Base-by-base conservation (phyloP, 1,140 invertebrate species). In the Zophobas atratus region DNA sequence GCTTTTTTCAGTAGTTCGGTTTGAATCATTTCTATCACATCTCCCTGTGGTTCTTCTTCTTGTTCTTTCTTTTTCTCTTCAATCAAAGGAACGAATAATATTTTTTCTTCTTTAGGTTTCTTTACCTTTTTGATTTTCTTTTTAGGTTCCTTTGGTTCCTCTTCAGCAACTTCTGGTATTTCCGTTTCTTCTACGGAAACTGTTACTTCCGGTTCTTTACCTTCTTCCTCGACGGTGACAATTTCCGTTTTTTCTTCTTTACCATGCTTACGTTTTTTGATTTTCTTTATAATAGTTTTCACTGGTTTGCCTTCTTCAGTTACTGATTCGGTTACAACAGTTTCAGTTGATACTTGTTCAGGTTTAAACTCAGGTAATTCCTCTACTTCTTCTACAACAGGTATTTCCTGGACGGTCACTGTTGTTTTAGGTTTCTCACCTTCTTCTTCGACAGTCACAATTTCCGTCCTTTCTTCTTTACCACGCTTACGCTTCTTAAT, bases 391-490 rank as follows among this genome's bases (percentile, higher is more conserved):
- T 82, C 82, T 70, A 8, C 43, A 46, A 46, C 78, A 2, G 83
- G 82, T 0, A 84, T 51, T 78, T 80, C 84, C 60, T 86, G 81
- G 6, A 85, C 79, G 49, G 81, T 71, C 55, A 86, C 82, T 48
- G 86, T 86, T 34, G 86, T 84, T 77, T 86, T 79, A 6, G 85
- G 84, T n/a, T 83, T 82, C 71, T 87, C 84, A 48, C 86, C 84
- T 6, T 87, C 85, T 79, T 89, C 87, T 79, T 89, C 87, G 1
- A 87, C 81, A 0, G 87, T 88, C 56, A 88, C 85, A 43, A 88
- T 87, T 63, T 86, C 84, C 0, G 84, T 88, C 0, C 86, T 78
- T 80, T 87, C 84, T 81, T 88, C 81, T 67, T 82, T 83, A 35
- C 79, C 72, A 20, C 84, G 86, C 46, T 77, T 75, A 8, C 77